Conservation (phyloP, 2,113 vertebrate species). For the Callocephalon fimbriatum region DNA sequence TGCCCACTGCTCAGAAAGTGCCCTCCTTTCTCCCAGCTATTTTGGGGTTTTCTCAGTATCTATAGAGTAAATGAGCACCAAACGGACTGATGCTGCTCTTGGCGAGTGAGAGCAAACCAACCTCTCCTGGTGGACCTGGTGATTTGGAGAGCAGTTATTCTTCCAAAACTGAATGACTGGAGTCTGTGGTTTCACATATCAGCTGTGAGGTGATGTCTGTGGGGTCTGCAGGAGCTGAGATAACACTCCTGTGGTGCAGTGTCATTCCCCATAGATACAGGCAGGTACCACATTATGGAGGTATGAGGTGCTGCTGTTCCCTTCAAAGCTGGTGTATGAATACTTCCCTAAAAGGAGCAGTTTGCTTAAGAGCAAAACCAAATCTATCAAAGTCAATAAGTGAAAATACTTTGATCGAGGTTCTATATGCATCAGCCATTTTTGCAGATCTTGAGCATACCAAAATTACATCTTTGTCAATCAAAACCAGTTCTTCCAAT, state of each 20-base stretch:
- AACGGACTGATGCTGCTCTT: not conserved
- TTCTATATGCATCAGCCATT: not conserved
- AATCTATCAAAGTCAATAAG: not conserved
- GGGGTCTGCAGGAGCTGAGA: not conserved
- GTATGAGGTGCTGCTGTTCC: not conserved
- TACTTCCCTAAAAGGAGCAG: not conserved
- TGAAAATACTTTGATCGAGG: not conserved
- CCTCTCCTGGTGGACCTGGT: not conserved
- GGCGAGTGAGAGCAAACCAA: accelerated
- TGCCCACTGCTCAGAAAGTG: not conserved
- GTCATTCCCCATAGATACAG: not conserved
- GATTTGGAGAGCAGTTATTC: not conserved
- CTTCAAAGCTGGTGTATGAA: not conserved
- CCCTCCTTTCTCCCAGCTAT: not conserved
- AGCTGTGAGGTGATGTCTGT: not conserved
- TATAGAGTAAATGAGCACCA: not conserved
- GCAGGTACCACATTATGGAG: not conserved
- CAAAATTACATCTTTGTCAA: constrained; percentile 25
- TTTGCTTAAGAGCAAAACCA: not conserved
- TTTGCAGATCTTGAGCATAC: not conserved
- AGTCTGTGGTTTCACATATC: not conserved
- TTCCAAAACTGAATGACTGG: not conserved
- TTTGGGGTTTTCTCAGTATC: not conserved
- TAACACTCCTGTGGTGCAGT: not conserved
- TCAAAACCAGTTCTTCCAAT: constrained; percentile 54